Conservation (phyloP, 2,113 vertebrate genomes). For the Peromyscus californicus region DNA sequence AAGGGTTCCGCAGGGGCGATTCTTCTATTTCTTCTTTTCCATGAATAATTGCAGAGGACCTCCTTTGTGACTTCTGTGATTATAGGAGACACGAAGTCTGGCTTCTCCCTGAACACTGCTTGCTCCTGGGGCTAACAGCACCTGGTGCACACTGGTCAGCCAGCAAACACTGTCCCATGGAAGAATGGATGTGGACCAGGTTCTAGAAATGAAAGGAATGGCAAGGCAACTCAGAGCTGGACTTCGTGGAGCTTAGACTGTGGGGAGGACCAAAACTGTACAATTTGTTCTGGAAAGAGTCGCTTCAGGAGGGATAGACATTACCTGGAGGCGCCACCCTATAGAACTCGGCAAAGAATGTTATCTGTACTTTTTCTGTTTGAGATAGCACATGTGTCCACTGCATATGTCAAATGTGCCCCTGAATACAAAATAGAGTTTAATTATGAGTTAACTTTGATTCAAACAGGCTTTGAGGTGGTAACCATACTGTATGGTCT, state of each 20-base stretch:
- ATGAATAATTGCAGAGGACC: not conserved
- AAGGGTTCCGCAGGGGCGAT: not conserved
- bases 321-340: no score
- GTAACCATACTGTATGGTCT: not conserved
- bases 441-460: not conserved
- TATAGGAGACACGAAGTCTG: accelerated
- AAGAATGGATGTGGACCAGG: not conserved
- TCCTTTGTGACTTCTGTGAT: not conserved
- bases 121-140: not conserved
- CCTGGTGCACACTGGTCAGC: not conserved
- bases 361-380: not conserved
- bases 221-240: not conserved
- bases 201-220: not conserved
- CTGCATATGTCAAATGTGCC: not conserved
- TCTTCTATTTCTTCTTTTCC: not conserved
- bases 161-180: not conserved
- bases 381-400: not conserved
- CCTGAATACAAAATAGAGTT: not conserved
- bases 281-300: no score
- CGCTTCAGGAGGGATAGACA: accelerated
- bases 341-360: not conserved
- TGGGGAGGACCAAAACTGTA: no score
- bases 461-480: not conserved
- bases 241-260: not conserved
- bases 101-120: not conserved